Evolutionary conservation across 92 coral and sea anemone genomes (phyloP).

Genomic region (Phenganax marumi): DNA sequence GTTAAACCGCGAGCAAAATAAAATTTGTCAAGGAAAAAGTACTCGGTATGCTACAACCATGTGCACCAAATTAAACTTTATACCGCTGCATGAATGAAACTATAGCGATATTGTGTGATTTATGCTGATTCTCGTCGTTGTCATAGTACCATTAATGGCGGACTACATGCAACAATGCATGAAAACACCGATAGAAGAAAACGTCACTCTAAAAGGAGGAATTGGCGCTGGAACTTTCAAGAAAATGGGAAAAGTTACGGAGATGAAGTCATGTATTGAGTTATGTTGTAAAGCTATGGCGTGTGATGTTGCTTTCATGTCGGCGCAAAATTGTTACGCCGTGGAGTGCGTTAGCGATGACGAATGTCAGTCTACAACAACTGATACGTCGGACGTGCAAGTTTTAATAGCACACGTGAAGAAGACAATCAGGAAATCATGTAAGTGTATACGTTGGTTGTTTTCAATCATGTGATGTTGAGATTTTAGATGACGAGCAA

Average conservation of each 20-base stretch:
- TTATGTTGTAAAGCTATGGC: slow-evolving; percentile 90
- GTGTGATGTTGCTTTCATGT: slow-evolving; percentile 97
- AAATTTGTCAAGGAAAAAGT: too few species aligned
- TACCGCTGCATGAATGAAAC: neutral
- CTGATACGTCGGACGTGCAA: slow-evolving; percentile 96
- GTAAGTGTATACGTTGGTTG: slow-evolving; percentile 25
- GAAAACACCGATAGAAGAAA: slow-evolving; percentile 90
- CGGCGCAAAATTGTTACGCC: slow-evolving; percentile 92
- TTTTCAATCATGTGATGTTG: too few species aligned
- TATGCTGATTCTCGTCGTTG: slow-evolving; percentile 8
- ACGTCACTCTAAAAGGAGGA: slow-evolving; percentile 94
- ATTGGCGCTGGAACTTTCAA: slow-evolving; percentile 97
- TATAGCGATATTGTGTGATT: slow-evolving; percentile 11
- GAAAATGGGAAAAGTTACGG: slow-evolving; percentile 90
- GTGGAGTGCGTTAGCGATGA: slow-evolving; percentile 99
- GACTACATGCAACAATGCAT: slow-evolving; percentile 77
- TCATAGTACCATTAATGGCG: slow-evolving; percentile 40
- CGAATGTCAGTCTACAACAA: slow-evolving; percentile 94
- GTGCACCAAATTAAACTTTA: neutral
- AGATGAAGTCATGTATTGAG: slow-evolving; percentile 96
- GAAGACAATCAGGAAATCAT: slow-evolving; percentile 75
- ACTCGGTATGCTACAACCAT: too few species aligned
- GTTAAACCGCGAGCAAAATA: too few species aligned
- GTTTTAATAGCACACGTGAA: slow-evolving; percentile 97
- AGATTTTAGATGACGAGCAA: too few species aligned